A percentile compares a stretch with the other conserved stretches of the same genome.
These are phyloP conservation scores for Cepaea nemoralis DNA, from an alignment of 1,140 invertebrate genomes.

Conservation along the genomic window DNA sequence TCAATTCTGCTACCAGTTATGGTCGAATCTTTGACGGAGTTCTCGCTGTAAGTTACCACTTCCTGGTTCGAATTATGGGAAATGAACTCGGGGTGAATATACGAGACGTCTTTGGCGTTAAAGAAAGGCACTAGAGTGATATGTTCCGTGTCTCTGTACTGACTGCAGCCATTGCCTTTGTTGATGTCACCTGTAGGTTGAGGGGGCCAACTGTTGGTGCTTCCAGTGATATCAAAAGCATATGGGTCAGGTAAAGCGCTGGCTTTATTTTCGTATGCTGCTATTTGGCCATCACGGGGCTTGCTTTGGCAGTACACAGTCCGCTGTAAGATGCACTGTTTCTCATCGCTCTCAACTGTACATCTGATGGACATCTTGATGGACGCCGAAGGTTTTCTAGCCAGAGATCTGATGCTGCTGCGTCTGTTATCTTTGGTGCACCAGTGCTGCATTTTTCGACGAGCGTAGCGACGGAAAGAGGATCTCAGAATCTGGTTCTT, in stretches of 20 bases:
- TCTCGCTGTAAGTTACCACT: constrained; percentile 9
- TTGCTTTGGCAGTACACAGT: constrained; percentile 48
- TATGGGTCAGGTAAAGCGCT: constrained; percentile 42
- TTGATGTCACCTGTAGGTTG: too few species aligned
- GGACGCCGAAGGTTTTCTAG: constrained; percentile 38
- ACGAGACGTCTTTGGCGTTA: constrained; percentile 7
- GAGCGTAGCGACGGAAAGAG: constrained; percentile 56
- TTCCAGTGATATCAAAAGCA: constrained; percentile 43
- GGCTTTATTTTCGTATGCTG: not conserved
- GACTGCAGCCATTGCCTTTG: not conserved
- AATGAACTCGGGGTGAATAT: not conserved
- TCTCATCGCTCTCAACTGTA: constrained; percentile 17
- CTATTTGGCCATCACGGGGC: not conserved
- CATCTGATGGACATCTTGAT: constrained; percentile 36
- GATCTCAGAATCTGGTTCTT: constrained; percentile 58
- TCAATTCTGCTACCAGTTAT: not conserved
- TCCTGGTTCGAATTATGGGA: not conserved
- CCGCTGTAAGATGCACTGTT: constrained; percentile 41
- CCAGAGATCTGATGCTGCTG: constrained; percentile 53
- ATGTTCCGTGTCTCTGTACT: not conserved
- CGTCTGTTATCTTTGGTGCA: constrained; percentile 52
- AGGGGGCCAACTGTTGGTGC: not conserved
- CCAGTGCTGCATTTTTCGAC: constrained; percentile 52
- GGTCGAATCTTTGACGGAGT: constrained; percentile 21
- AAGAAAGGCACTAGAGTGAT: constrained; percentile 15